Evolutionary conservation across 2,797 vertebrate genomes (phyloP).

Genomic region (Ctenopoma kingsleyae): DNA sequence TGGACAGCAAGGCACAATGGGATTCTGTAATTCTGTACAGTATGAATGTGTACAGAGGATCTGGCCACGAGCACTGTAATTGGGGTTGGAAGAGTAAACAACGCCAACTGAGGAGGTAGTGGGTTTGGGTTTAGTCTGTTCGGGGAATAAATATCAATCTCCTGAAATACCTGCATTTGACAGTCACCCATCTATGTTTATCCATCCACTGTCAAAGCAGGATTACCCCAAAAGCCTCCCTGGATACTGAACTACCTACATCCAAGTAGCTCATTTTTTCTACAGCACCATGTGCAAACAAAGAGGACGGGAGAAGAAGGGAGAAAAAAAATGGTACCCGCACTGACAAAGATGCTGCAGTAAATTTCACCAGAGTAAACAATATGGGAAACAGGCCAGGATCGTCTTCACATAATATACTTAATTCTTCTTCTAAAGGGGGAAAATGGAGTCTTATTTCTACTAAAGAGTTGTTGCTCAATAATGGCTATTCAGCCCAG

Average conservation of each 20-base stretch:
- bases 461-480: conserved; percentile 67
- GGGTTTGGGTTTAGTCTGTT: conserved; percentile 47
- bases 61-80: conserved; percentile 60
- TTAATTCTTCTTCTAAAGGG: conserved; percentile 66
- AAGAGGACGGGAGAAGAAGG: conserved; percentile 42
- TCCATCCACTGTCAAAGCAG: conserved; percentile 68
- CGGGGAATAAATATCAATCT: conserved; percentile 74
- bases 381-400: conserved; percentile 71
- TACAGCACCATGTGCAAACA: conserved; percentile 68
- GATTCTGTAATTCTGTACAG: conserved; percentile 11
- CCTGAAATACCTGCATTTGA: conserved; percentile 69
- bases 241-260: conserved; percentile 74
- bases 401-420: conserved; percentile 70
- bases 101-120: conserved; percentile 25
- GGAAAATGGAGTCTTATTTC: conserved; percentile 59
- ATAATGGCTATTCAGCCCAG: conserved; percentile 68
- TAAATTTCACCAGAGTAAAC: conserved; percentile 67
- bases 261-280: conserved; percentile 73
- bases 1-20: conserved; percentile 16
- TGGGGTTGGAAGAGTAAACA: conserved; percentile 42
- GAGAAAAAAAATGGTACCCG: conserved; percentile 43
- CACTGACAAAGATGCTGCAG: conserved; percentile 64
- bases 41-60: conserved; percentile 19
- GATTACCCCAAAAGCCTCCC: conserved; percentile 70
- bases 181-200: conserved; percentile 70